Evolutionary conservation across 2,113 vertebrate species (phyloP), one percentile per base, ranked within the genome.

Genomic region (Apteryx mantelli): DNA sequence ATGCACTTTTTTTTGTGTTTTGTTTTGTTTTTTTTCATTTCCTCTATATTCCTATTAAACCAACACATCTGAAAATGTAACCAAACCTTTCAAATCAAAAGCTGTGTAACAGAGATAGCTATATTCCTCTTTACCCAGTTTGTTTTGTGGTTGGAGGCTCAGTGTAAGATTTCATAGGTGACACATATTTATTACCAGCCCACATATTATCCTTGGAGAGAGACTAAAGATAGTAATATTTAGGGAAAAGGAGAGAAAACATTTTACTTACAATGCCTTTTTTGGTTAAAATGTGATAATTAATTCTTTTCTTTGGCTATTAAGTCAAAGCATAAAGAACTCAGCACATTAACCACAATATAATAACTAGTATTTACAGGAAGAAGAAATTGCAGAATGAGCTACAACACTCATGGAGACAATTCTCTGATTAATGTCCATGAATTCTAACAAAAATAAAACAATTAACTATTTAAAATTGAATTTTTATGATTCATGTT

Each of bases 291-390:
- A 92, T 95, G 75, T 92, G 89, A 88, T 95, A 95, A 96, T 95
- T 95, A 68, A 73, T 91, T 86, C 60, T 95, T 97, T 98, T 98
- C 98, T 98, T 98, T 98, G 98, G 98, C 98, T 98, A 91, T 86
- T 88, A 96, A 97, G 93, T 98, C 95, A 97, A 98, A 98, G 96
- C 96, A 97, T 96, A 98, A 98, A 98, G 96, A 98, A 98, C 97
- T 97, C 94, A 79, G 95, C 97, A 97, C 94, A 97, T 98, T 97
- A 97, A 97, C 91, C 89, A 86, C 78, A 93, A 93, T 65, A 94
- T 91, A 55, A 89, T 68, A 95, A 97, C 84, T 97, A 96, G 70
- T 98, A 98, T 98, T 98, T 97, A 97, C 97, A 98, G 73, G 95
- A 85, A 95, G 89, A 94, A 95, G 95, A 97, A 97, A 96, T 88